Evolutionary conservation across 2,797 vertebrate genomes (phyloP), one percentile per base, ranked within the genome.

Genomic region (Tiaroga cobitis): DNA sequence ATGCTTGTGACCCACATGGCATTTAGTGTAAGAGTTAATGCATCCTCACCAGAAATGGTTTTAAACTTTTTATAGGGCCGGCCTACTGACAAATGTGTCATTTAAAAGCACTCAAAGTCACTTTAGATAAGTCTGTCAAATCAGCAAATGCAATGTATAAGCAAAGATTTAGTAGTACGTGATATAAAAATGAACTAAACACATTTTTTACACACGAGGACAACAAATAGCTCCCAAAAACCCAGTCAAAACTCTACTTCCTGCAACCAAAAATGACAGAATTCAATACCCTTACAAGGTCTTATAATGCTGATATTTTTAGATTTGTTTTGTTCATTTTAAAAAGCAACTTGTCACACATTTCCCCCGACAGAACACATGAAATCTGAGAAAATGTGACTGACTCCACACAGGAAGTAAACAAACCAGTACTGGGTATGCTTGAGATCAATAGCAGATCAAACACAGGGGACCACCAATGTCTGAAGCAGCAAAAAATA

Each of bases 401-500:
- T 3, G 54, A 65, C 65, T 75, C 51, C 46, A 72, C 29, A 70
- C 11, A 46, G 24, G 46, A 80, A 46, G 82, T 18, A 68, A 75
- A 84, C 46, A 65, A 63, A 56, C 34, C 8, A 49, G 67, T 70
- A 79, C 61, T 37, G 49, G 86, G 72, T 9, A 75, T 67, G 26
- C 13, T 51, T 37, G 11, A 73, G 46, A 86, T 88, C 87, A 49
- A 87, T 87, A 56, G 63, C 37, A 67, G 70, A 41, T 69, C 32
- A 82, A 46, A 68, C 34, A 29, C 80, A 78, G 73, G 26, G 59
- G 39, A 75, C 6, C 68, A 69, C 37, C 51, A 54, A 85, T 81
- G 83, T 78, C 85, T 78, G n/a, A 41, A 49, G 41, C 54, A 80
- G 56, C 82, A 85, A 86, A 86, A 59, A 84, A 61, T 19, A 63